Percentiles rank a stretch among this genome's conserved stretches.
These are phyloP conservation scores for Cerastis rubricosa DNA, from an alignment of 2,888 invertebrate genomes.

Conservation along the genomic window DNA sequence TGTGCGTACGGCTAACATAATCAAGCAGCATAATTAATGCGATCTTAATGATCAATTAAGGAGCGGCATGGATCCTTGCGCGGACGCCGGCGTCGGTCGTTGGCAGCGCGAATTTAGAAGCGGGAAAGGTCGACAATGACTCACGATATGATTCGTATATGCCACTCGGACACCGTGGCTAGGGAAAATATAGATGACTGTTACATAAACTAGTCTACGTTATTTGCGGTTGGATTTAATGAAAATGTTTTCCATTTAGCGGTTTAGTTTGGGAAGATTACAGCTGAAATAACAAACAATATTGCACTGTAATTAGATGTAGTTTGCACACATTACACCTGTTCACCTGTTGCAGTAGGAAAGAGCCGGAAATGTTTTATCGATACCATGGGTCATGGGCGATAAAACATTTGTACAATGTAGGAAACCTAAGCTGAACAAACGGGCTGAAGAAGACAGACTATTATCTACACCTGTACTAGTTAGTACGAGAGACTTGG, in stretches of 20 bases:
- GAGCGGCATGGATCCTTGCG: conserved; percentile 66
- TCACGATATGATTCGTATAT: conserved; percentile 77
- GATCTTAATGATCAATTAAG: conserved; percentile 79
- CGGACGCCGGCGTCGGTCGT: conserved; percentile 75
- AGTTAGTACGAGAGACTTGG: background rate
- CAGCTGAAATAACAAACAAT: background rate
- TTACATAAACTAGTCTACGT: conserved; percentile 37
- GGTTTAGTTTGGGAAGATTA: background rate
- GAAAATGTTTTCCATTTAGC: conserved; percentile 14
- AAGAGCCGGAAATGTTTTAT: no score
- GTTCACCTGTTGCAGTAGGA: background rate
- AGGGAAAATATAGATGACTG: conserved; percentile 36
- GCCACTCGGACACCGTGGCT: conserved; percentile 59
- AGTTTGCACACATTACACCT: background rate
- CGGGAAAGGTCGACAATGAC: conserved; percentile 85
- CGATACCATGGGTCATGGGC: no score
- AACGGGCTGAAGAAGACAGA: no score
- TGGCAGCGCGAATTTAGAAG: conserved; percentile 86
- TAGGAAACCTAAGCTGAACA: no score
- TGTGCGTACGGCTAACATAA: conserved; percentile 54
- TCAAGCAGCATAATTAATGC: conserved; percentile 66
- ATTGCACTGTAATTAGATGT: background rate
- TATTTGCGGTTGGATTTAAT: conserved; percentile 15
- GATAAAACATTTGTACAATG: no score
- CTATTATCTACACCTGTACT: background rate